Conservation (phyloP, 2,113 vertebrate species). For the Tupaia chinensis region DNA sequence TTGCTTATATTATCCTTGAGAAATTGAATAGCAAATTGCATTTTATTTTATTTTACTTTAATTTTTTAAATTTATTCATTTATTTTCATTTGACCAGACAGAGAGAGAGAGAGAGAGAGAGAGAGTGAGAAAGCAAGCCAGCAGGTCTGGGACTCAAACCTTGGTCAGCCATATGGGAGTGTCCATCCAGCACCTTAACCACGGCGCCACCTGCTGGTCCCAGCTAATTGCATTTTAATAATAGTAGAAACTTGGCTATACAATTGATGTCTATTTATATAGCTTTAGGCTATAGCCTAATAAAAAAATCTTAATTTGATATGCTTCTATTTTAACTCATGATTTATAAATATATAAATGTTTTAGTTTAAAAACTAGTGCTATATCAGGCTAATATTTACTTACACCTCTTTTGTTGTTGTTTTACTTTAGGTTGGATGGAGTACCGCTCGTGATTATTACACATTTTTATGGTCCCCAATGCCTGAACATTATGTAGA, state of each 20-base stretch:
- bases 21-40: conserved; percentile 48
- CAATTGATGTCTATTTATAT: conserved; percentile 78
- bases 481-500: conserved; percentile 95
- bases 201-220: no score
- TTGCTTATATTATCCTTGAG: conserved; percentile 30
- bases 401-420: conserved; percentile 32
- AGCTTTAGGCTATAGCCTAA: conserved; percentile 80
- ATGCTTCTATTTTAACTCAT: conserved; percentile 83
- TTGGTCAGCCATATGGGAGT: no score
- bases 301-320: conserved; percentile 83
- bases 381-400: conserved; percentile 22
- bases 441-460: conserved; percentile 99
- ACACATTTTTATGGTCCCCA: conserved; percentile 99
- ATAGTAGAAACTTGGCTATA: conserved; percentile 71
- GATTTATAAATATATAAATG: conserved; percentile 80
- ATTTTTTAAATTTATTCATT: no score
- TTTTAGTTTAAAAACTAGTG: conserved; percentile 70
- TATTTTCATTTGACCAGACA: no score
- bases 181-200: no score
- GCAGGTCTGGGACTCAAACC: no score
- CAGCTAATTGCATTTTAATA: conserved; percentile 66
- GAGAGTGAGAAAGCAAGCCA: no score
- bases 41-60: conserved; percentile 21
- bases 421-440: conserved; percentile 94
- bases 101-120: no score